Base-by-base conservation (phyloP, 2,113 vertebrate genomes). In the Gavia stellata region DNA sequence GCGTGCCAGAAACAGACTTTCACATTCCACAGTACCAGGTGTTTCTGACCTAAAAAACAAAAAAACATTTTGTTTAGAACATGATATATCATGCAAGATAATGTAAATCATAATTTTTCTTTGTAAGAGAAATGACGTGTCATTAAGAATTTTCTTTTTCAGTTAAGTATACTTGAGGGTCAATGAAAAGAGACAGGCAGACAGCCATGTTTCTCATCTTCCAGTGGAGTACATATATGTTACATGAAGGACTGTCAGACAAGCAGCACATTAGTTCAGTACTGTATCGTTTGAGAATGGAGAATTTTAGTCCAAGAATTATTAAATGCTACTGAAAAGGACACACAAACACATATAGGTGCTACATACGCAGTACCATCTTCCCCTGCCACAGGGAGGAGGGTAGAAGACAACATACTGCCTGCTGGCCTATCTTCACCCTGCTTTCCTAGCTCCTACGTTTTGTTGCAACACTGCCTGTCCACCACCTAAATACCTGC, bases 1-100 rank as follows among this genome's bases (percentile, higher is more conserved):
- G 82, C 97, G 98, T 86, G 99, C 98, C 59, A 99, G 98, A 96
- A 99, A 99, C 28, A 98, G 96, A 17, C 98, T 98, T 93, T 99
- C 99, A 97, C 99, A 99, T 87, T 99, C 99, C 97, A 98, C 98
- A 79, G 97, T 98, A 86, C 98, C 98, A 81, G 98, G 97, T 10
- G 98, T 98, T 96, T 98, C 98, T 94, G 97, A 98, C 89, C 98
- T 98, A 90, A 91, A 97, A 91, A 91, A 78, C 3, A 87, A 68
- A 93, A 28, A 0, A 0, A 1, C 65, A 71, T 12, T 71, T 78
- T 24, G 19, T 90, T 89, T 81, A 79, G 18, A 91, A 91, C 14
- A 55, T 11, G 31, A 65, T 24, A 10, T 14, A 81, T 23, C 34
- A 53, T 2, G 5, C 14, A 86, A 73, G 18, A 56, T 45, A 23